Evolutionary conservation across 2,113 vertebrate genomes (phyloP).

Genomic region (Polyodon spathula): DNA sequence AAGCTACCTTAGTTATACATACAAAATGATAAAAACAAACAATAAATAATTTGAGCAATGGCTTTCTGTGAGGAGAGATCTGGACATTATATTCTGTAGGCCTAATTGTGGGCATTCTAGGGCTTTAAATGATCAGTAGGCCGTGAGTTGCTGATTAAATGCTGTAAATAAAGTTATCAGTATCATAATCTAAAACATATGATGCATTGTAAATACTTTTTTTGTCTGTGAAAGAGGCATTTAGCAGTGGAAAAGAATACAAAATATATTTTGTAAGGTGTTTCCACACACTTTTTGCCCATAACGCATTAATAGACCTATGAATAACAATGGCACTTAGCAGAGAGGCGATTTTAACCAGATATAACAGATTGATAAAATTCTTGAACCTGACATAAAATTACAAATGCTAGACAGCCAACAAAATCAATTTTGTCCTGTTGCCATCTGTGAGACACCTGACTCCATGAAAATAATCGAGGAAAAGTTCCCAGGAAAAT

Average conservation of each 20-base stretch:
- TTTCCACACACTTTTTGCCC: not conserved
- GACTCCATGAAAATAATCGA: not conserved
- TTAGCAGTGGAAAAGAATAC: conserved; percentile 8
- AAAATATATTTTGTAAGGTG: conserved; percentile 12
- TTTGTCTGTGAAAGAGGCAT: conserved; percentile 2
- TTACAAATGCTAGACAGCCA: conserved; percentile 8
- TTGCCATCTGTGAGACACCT: not conserved
- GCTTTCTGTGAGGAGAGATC: too few relatives aligned
- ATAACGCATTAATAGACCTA: conserved; percentile 9
- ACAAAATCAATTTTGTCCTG: not conserved
- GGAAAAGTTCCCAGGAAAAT: not conserved
- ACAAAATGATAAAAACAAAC: too few relatives aligned
- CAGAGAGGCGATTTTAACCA: not conserved
- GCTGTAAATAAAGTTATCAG: not conserved
- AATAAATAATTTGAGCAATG: too few relatives aligned
- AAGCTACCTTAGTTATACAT: too few relatives aligned
- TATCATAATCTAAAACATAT: not conserved
- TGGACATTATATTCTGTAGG: too few relatives aligned
- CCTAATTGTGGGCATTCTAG: too few relatives aligned
- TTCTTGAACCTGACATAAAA: conserved; percentile 10
- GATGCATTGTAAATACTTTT: not conserved
- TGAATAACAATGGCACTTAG: conserved; percentile 6
- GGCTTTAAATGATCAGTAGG: too few relatives aligned
- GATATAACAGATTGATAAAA: conserved; percentile 11
- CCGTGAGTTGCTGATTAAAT: not conserved